phyloP scores from a whole-genome alignment of 2,113 vertebrate genomes.

The Pongo pygmaeus region DNA sequence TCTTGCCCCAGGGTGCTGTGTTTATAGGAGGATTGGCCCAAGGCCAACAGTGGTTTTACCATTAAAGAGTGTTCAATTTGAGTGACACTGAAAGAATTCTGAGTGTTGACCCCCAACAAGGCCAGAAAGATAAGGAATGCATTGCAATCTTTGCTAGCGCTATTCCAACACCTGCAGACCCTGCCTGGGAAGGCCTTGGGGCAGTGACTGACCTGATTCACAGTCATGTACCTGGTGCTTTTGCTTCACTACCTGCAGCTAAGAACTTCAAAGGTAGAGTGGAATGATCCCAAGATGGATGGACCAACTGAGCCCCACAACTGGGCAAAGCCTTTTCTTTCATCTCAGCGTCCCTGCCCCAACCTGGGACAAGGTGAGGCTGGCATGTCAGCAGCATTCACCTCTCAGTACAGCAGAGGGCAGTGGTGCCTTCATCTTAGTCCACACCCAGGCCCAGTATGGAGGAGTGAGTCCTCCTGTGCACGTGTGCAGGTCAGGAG shows the following conservation, averaged over 20 bases:
- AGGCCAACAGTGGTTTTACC: not conserved
- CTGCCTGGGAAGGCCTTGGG: not conserved
- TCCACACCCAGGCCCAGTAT: not conserved
- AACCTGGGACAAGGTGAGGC: not conserved
- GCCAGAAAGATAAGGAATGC: not conserved
- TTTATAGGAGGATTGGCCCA: not conserved
- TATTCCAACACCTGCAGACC: not conserved
- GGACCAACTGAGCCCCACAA: not conserved
- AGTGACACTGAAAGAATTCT: not conserved
- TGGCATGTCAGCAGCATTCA: not conserved
- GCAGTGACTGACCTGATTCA: not conserved
- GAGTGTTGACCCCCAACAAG: not conserved
- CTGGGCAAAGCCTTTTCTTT: not conserved
- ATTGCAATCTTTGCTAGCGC: not conserved
- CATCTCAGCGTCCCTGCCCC: not conserved
- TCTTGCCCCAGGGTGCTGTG: not conserved
- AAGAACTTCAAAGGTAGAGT: not conserved
- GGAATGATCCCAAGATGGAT: not conserved
- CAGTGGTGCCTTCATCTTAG: slow-evolving; percentile 42
- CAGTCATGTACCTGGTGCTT: not conserved
- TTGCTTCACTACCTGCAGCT: not conserved
- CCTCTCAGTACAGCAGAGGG: slow-evolving; percentile 65
- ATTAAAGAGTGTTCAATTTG: not conserved
- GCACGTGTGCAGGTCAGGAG: not conserved
- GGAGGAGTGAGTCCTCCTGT: not conserved